Percentiles rank a stretch among this genome's conserved stretches.
Evolutionary conservation across 2,888 invertebrate species (phyloP).

Genomic region (Heliconius cydno): DNA sequence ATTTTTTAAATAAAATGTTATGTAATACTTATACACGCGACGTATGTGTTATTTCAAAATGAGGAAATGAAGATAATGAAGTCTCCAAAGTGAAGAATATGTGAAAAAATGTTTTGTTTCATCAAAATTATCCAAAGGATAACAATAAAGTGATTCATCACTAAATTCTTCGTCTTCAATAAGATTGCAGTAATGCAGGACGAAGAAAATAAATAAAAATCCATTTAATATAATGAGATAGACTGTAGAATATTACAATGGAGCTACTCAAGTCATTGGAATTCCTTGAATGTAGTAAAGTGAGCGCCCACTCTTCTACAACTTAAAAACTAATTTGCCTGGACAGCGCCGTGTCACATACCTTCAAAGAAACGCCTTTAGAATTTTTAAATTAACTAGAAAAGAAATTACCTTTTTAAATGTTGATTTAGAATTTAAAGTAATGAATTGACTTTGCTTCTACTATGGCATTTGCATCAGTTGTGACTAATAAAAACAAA

Average conservation of each 20-base stretch:
- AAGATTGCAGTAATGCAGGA: neutral
- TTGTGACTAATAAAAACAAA: too few relatives aligned
- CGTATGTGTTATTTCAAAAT: too few relatives aligned
- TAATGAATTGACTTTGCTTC: too few relatives aligned
- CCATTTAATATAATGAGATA: neutral
- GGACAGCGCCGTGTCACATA: neutral
- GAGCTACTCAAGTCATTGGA: slow-evolving; percentile 5
- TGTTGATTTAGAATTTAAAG: too few relatives aligned
- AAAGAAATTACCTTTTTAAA: neutral
- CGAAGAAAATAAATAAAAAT: neutral
- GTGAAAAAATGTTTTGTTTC: too few relatives aligned
- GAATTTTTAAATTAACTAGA: neutral
- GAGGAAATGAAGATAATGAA: too few relatives aligned
- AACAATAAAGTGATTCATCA: neutral
- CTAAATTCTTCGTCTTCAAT: neutral
- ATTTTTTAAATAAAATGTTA: too few relatives aligned
- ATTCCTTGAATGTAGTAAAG: neutral
- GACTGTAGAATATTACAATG: neutral
- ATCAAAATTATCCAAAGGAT: neutral
- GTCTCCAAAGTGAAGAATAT: too few relatives aligned
- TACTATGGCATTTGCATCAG: too few relatives aligned
- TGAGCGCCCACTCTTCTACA: neutral
- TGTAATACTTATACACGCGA: neutral
- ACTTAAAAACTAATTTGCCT: slow-evolving; percentile 15
- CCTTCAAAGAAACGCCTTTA: neutral